Conservation (phyloP, 2,113 vertebrate genomes). For the Etia nguti region DNA sequence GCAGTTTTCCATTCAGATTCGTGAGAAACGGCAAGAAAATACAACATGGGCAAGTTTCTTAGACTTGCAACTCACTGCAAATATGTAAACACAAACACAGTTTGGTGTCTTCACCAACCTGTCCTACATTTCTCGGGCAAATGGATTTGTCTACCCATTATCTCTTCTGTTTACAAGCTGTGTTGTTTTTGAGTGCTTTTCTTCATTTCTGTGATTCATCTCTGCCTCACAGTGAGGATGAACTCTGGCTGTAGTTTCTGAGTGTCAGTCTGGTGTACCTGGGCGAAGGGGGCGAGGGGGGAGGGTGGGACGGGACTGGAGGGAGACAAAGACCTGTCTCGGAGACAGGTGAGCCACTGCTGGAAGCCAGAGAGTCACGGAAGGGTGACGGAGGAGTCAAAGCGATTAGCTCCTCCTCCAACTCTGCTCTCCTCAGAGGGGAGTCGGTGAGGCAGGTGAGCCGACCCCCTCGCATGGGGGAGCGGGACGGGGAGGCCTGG, state of each 20-base stretch:
- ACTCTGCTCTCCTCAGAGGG: slow-evolving; percentile 74
- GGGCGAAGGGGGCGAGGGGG: slow-evolving; percentile 86
- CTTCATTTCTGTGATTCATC: neutral
- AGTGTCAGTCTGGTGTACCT: slow-evolving; percentile 89
- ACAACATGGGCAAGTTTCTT: slow-evolving; percentile 20
- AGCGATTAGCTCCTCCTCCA: slow-evolving; percentile 89
- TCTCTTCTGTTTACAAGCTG: neutral
- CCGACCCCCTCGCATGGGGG: slow-evolving; percentile 49
- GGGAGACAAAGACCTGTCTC: slow-evolving; percentile 74
- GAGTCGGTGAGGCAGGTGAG: slow-evolving; percentile 66
- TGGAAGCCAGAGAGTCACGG: slow-evolving; percentile 90
- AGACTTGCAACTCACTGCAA: slow-evolving; percentile 39
- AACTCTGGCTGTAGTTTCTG: slow-evolving; percentile 97
- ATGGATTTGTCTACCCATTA: slow-evolving; percentile 13
- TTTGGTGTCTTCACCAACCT: slow-evolving; percentile 24
- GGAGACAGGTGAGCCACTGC: slow-evolving; percentile 83
- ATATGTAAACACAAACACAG: slow-evolving; percentile 68
- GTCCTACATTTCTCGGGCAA: neutral
- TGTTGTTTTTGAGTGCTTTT: neutral
- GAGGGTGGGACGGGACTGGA: slow-evolving; percentile 82
- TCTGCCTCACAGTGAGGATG: slow-evolving; percentile 90
- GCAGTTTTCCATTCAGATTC: neutral
- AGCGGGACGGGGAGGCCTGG: slow-evolving; percentile 54
- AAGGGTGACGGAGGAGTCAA: slow-evolving; percentile 97
- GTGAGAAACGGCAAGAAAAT: slow-evolving; percentile 34